phyloP scores from a whole-genome alignment of 2,888 invertebrate genomes.

The Eilema sororculum region DNA sequence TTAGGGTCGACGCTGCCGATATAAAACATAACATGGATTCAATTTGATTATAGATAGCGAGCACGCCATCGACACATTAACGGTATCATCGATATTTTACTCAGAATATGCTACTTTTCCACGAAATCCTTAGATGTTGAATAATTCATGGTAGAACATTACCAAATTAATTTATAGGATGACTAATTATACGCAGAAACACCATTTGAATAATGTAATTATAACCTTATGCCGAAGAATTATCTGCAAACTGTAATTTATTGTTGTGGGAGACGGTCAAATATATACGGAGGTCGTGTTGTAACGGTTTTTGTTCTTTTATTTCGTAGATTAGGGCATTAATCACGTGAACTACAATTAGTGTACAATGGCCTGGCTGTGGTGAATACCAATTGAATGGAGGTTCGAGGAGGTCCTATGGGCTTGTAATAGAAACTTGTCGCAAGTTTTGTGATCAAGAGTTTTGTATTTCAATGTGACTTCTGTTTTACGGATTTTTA shows the following conservation, averaged over 20 bases:
- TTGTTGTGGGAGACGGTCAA: constrained; percentile 24
- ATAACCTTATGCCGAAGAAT: constrained; percentile 43
- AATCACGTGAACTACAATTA: constrained; percentile 48
- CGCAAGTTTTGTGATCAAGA: not conserved
- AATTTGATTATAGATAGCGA: constrained; percentile 7
- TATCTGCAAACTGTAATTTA: constrained; percentile 43
- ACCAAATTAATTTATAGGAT: constrained; percentile 50
- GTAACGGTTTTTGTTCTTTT: constrained; percentile 43
- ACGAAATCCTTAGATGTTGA: constrained; percentile 29
- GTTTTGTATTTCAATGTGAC: too few species aligned
- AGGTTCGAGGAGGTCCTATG: not conserved
- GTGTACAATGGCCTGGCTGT: constrained; percentile 32
- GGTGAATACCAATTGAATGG: constrained; percentile 32
- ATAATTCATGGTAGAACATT: constrained; percentile 46
- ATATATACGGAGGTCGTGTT: constrained; percentile 21
- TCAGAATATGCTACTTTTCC: constrained; percentile 8
- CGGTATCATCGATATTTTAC: constrained; percentile 14
- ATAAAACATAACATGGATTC: constrained; percentile 8
- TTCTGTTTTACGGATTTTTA: too few species aligned
- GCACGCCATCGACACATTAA: constrained; percentile 16
- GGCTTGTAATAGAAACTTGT: not conserved
- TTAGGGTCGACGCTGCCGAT: not conserved
- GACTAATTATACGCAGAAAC: constrained; percentile 43
- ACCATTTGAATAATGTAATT: constrained; percentile 49
- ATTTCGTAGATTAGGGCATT: constrained; percentile 46